These are phyloP conservation scores for Poecilia picta DNA, from an alignment of 2,797 vertebrate species.

Conservation along the genomic window DNA sequence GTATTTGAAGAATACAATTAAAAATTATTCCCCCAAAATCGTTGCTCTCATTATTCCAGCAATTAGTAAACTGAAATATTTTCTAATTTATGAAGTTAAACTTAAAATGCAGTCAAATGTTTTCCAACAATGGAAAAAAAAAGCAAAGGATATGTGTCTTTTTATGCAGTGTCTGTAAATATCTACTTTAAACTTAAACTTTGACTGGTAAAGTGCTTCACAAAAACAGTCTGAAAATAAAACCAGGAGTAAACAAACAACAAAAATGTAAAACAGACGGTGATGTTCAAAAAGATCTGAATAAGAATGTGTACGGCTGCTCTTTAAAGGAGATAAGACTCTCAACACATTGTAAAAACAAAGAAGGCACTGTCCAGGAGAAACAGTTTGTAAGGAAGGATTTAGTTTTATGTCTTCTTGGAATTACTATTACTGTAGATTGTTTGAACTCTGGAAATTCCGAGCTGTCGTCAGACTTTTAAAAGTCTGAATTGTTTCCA, in stretches of 20 bases:
- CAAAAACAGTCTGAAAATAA: not conserved
- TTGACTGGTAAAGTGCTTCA: not conserved
- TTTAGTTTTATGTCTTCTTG: not conserved
- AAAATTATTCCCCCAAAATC: not conserved
- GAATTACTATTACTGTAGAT: not conserved
- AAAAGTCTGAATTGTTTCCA: not conserved
- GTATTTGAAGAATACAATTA: not conserved
- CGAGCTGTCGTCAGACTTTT: not conserved
- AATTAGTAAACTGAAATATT: not conserved
- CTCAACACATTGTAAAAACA: not conserved
- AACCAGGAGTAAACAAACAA: not conserved
- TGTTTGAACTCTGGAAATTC: not conserved
- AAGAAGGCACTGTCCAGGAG: not conserved
- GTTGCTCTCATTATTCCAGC: not conserved
- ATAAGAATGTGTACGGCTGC: not conserved
- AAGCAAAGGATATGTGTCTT: not conserved
- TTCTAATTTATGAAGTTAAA: not conserved
- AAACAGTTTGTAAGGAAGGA: not conserved
- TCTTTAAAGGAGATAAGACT: not conserved
- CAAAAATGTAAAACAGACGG: not conserved
- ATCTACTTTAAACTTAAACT: not conserved
- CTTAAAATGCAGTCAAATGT: not conserved
- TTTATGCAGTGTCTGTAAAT: not conserved
- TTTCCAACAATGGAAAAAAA: not conserved
- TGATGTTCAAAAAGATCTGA: not conserved